Percentiles rank a stretch among this genome's conserved stretches.
Evolutionary conservation across 2,888 invertebrate genomes (phyloP).

Genomic region (Caenorhabditis wallacei): DNA sequence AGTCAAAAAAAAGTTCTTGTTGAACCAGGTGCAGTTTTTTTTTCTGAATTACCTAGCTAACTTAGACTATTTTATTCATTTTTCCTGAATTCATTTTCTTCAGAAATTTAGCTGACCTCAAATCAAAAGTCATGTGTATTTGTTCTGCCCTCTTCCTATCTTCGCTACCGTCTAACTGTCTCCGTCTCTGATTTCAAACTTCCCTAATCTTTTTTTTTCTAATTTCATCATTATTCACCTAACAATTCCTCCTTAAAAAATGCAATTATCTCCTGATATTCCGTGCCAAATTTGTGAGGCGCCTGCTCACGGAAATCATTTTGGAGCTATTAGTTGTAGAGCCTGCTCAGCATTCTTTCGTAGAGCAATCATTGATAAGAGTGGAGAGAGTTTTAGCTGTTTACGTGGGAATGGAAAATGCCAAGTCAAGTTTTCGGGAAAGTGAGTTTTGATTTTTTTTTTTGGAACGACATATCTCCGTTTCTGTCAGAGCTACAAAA

Average conservation of each 20-base stretch:
- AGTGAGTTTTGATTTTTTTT: constrained; percentile 10
- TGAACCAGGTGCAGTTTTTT: no score
- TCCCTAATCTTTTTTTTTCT: not conserved
- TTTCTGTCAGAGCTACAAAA: no score
- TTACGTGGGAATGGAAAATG: constrained; percentile 31
- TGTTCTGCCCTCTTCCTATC: constrained; percentile 1
- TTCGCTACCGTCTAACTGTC: constrained; percentile 6
- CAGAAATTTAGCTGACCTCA: no score
- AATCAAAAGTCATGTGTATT: constrained; percentile 12
- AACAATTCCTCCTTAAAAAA: no score
- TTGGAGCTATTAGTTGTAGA: constrained; percentile 36
- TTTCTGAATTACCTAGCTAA: no score
- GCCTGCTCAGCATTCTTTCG: constrained; percentile 42
- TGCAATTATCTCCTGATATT: not conserved
- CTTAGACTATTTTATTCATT: no score
- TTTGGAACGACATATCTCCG: no score
- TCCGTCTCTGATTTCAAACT: not conserved
- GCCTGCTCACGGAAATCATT: constrained; percentile 36
- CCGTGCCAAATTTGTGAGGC: constrained; percentile 28
- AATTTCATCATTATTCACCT: constrained; percentile 1
- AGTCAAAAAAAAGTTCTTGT: no score
- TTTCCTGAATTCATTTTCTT: no score
- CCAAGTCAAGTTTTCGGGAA: constrained; percentile 3
- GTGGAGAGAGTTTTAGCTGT: constrained; percentile 24
- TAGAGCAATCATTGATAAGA: constrained; percentile 21